Evolutionary conservation across 2,113 vertebrate genomes (phyloP).

Genomic region (Pseudopipra pipra): DNA sequence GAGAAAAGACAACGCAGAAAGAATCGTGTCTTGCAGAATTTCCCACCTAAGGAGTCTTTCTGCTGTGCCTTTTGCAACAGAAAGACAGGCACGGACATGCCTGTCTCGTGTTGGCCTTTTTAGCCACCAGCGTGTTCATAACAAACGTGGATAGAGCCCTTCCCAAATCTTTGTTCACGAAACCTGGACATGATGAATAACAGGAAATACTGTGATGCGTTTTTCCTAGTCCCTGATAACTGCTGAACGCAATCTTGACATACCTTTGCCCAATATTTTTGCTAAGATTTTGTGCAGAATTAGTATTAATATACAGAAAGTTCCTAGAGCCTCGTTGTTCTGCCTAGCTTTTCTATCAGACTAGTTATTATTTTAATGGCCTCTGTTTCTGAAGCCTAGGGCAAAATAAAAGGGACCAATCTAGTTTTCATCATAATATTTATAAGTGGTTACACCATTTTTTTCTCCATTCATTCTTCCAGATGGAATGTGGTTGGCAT

Average conservation of each 20-base stretch:
- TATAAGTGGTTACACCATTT: neutral
- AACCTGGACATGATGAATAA: neutral
- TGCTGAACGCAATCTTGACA: neutral
- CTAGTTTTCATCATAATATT: neutral
- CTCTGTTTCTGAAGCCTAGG: neutral
- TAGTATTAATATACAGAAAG: neutral
- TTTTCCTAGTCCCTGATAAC: neutral
- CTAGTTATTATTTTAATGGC: neutral
- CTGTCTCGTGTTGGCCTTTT: too few species aligned
- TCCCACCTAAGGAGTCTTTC: too few species aligned
- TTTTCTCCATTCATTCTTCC: neutral
- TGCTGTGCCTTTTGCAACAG: too few species aligned
- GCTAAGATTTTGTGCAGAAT: neutral
- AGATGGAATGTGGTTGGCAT: neutral
- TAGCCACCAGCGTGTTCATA: too few species aligned
- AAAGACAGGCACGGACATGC: too few species aligned
- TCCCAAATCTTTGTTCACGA: too few species aligned
- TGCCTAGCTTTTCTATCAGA: neutral
- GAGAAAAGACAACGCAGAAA: too few species aligned
- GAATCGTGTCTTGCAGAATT: too few species aligned
- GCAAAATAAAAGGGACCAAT: neutral
- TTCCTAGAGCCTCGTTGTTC: neutral
- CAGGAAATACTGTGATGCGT: neutral
- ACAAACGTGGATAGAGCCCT: too few species aligned
- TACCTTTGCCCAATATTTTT: neutral